These are phyloP conservation scores for Dromiciops gliroides DNA, from an alignment of 2,113 vertebrate genomes.

Conservation along the genomic window DNA sequence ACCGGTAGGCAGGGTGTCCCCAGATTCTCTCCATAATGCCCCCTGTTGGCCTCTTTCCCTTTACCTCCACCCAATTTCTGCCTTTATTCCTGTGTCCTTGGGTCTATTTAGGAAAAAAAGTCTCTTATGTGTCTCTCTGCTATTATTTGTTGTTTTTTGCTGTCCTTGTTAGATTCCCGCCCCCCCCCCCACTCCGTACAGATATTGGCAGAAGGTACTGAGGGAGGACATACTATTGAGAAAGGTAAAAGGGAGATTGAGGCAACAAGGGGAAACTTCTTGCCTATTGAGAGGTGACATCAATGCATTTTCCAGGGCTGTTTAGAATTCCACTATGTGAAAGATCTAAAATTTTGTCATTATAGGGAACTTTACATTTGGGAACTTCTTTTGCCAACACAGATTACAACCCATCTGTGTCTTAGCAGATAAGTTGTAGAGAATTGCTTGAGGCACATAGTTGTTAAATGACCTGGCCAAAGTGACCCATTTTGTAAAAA, in stretches of 20 bases:
- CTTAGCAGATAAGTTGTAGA: background rate
- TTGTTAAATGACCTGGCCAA: background rate
- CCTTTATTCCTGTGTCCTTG: background rate
- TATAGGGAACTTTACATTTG: background rate
- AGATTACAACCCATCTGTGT: background rate
- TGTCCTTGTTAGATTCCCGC: background rate
- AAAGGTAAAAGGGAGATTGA: background rate
- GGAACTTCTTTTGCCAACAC: background rate
- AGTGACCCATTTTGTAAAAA: background rate
- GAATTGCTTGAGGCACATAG: background rate
- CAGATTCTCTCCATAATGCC: background rate
- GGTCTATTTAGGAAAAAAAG: background rate
- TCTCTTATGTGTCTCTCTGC: background rate
- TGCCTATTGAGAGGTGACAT: slow-evolving; percentile 12
- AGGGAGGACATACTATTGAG: background rate
- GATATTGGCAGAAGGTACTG: background rate
- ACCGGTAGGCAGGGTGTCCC: background rate
- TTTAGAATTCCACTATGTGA: background rate
- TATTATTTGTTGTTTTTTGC: background rate
- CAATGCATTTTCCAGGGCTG: slow-evolving; percentile 41
- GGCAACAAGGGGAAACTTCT: background rate
- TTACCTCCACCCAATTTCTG: background rate
- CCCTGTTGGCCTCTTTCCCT: background rate
- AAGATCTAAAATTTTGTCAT: background rate
- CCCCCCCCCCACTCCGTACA: background rate